These are phyloP conservation scores for Metellina segmentata DNA, from an alignment of 2,888 invertebrate genomes.

Conservation along the genomic window DNA sequence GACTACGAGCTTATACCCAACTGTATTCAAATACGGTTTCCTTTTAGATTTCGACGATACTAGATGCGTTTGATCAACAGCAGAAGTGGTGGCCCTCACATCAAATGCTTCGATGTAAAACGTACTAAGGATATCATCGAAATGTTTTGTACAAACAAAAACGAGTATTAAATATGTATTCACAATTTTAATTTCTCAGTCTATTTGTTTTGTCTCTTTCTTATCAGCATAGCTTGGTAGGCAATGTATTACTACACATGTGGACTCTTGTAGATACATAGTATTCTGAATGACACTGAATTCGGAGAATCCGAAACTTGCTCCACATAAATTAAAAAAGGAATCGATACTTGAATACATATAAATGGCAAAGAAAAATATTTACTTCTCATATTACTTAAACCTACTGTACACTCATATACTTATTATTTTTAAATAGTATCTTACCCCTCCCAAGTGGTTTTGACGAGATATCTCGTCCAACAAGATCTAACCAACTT, in stretches of 20 bases:
- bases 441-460: no score
- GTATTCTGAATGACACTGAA: no score
- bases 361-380: no score
- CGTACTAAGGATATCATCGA: constrained; percentile 47
- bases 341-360: no score
- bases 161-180: constrained; percentile 61
- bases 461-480: no score
- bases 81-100: neutral
- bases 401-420: no score
- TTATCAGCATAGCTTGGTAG: neutral
- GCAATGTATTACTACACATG: neutral
- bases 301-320: no score
- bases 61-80: constrained; percentile 1
- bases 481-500: no score
- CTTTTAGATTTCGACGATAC: constrained; percentile 42
- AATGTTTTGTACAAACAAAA: constrained; percentile 65
- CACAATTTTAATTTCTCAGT: constrained; percentile 45
- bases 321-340: no score
- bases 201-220: neutral
- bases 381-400: no score
- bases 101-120: constrained; percentile 23
- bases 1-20: constrained; percentile 69
- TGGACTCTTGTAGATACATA: no score
- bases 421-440: no score
- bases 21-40: constrained; percentile 45